Conservation (phyloP, 2,888 invertebrate genomes). For the Scelioninae gen. 1 region DNA sequence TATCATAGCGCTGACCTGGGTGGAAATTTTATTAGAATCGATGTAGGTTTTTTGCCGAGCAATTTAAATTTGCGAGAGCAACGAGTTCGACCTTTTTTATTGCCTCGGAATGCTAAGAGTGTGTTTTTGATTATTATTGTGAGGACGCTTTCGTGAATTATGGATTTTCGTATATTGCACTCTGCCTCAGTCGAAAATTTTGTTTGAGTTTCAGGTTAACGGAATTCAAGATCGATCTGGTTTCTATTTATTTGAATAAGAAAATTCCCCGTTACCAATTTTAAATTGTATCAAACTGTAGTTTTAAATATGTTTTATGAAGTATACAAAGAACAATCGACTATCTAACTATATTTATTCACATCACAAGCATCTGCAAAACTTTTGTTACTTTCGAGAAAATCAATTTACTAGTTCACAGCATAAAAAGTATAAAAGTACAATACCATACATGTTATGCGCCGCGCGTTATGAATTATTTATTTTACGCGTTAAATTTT, state of each 20-base stretch:
- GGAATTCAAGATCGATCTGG: neutral
- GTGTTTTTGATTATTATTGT: conserved; percentile 43
- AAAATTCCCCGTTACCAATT: too few species aligned
- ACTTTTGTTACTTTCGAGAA: conserved; percentile 34
- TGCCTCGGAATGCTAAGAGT: conserved; percentile 17
- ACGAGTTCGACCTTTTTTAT: conserved; percentile 12
- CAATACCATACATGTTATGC: conserved; percentile 36
- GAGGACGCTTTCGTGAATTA: conserved; percentile 9
- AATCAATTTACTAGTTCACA: conserved; percentile 48
- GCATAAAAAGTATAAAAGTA: conserved; percentile 47
- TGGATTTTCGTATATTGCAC: neutral
- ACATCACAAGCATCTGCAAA: conserved; percentile 9
- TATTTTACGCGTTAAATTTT: conserved; percentile 32
- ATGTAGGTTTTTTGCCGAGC: conserved; percentile 26
- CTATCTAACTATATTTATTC: conserved; percentile 20
- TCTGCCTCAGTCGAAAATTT: neutral
- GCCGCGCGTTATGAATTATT: conserved; percentile 42
- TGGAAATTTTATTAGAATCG: conserved; percentile 42
- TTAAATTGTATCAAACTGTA: too few species aligned
- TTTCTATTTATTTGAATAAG: neutral
- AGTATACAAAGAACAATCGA: too few species aligned
- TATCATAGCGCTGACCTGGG: conserved; percentile 33
- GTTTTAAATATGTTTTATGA: too few species aligned
- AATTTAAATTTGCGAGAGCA: conserved; percentile 33
- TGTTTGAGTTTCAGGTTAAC: neutral